Base-by-base conservation (phyloP, 2,113 vertebrate species). In the Malurus melanocephalus region DNA sequence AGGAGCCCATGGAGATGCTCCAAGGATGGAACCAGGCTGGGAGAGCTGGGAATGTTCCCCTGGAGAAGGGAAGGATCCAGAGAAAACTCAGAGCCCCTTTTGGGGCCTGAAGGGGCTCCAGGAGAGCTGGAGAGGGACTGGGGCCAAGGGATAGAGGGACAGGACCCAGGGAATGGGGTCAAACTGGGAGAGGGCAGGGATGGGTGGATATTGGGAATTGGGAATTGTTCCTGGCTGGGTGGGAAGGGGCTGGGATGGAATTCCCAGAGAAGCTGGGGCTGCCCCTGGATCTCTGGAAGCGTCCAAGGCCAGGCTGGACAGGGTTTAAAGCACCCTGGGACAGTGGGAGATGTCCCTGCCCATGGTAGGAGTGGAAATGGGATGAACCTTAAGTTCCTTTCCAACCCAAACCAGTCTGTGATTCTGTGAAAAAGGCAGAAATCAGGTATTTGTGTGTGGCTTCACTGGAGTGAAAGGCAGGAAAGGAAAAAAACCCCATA, bases 271-370 rank as follows among this genome's bases (percentile, higher is more conserved):
- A 23, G 51, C 38, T 87, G 66, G 2, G 59, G 51, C 67, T 80
- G 59, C 7, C 3, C 12, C 59, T 55, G 56, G 56, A 80, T 52
- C 67, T n/a, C 67, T 80, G 75, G 35, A 0, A n/a, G 12, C 65
- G 35, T 0, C 32, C 59, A 6, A 59, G 45, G 15, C 14, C 67
- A 38, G 27, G 32, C 0, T 77, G 46, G 77, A 48, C 0, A 1
- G 19, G 15, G 30, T 7, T 19, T 40, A 64, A 49, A 56, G 4
- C 9, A 10, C 0, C 23, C 38, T 46, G 67, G 45, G 16, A 7
- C 0, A 1, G 5, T 27, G 35, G 35, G 0, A 23, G 8, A 0
- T 38, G 16, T 65, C n/a, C 10, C 19, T 66, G 38, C 5, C 13
- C 18, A 1, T n/a, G 52, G 32, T 22, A 57, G 15, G 14, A 42